Conservation (phyloP, 2,888 invertebrate genomes). For the Cantharis rustica region DNA sequence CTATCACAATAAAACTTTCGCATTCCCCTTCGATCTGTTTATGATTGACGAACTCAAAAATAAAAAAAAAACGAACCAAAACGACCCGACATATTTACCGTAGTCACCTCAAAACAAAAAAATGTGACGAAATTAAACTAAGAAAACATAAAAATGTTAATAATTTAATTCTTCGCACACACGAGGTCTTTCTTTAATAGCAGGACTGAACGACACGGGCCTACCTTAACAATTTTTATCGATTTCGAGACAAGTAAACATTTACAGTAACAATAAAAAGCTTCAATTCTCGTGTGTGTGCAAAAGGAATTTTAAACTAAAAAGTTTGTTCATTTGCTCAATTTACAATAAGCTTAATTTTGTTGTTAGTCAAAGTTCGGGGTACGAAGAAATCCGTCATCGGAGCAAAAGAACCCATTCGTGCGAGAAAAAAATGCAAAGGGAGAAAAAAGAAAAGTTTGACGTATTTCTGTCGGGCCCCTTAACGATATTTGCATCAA, state of each 20-base stretch:
- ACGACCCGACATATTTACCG: background rate
- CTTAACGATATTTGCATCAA: background rate
- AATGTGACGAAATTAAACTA: background rate
- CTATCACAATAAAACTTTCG: too few relatives aligned
- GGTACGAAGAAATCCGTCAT: background rate
- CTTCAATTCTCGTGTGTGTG: background rate
- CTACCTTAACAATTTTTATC: background rate
- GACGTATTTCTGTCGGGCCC: too few relatives aligned
- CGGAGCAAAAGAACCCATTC: too few relatives aligned
- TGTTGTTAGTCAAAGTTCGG: background rate
- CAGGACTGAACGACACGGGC: background rate
- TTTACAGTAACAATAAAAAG: background rate
- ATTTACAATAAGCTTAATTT: background rate
- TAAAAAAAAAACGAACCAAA: too few relatives aligned
- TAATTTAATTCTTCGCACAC: background rate
- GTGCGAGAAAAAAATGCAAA: background rate
- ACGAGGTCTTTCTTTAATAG: background rate
- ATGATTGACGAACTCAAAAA: background rate
- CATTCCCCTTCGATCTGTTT: too few relatives aligned
- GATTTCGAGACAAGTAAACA: background rate
- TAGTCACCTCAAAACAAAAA: background rate
- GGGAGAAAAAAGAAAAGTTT: too few relatives aligned
- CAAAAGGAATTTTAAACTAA: background rate
- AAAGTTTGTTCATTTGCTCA: background rate
- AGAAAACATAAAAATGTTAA: background rate